phyloP scores from a whole-genome alignment of 1,140 invertebrate species.

The Dendroctonus valens region DNA sequence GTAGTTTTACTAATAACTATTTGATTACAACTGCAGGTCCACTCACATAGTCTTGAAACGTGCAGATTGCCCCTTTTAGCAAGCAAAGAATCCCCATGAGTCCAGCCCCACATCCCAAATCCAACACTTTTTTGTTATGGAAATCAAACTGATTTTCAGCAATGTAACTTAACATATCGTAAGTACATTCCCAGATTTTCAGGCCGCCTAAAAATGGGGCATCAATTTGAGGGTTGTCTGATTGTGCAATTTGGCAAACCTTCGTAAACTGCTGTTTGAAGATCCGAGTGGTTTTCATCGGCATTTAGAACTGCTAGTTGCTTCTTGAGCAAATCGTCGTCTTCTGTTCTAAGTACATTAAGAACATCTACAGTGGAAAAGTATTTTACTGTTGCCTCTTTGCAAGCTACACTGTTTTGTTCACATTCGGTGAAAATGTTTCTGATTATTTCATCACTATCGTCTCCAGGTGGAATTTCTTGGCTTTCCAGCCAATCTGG shows the following conservation, averaged over 20 bases:
- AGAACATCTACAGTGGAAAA: constrained; percentile 31
- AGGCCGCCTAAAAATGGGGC: constrained; percentile 65
- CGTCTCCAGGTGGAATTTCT: too few species aligned
- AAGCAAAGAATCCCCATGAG: constrained; percentile 74
- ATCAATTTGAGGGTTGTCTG: not conserved
- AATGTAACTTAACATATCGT: constrained; percentile 70
- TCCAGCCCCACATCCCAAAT: constrained; percentile 86
- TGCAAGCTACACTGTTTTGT: too few species aligned
- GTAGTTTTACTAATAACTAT: not conserved
- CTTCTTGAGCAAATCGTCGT: constrained; percentile 4
- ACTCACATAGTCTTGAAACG: constrained; percentile 92
- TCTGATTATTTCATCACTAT: too few species aligned
- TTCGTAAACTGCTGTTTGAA: constrained; percentile 71
- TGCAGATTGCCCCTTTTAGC: constrained; percentile 59
- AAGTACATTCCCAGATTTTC: constrained; percentile 88
- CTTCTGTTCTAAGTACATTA: constrained; percentile 21
- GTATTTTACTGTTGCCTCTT: constrained; percentile 14
- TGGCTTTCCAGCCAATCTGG: too few species aligned
- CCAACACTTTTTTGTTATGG: constrained; percentile 61
- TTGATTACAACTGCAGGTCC: constrained; percentile 1
- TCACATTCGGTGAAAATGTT: too few species aligned
- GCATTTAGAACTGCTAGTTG: constrained; percentile 56
- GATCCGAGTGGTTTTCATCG: constrained; percentile 68
- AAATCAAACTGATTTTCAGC: constrained; percentile 52
- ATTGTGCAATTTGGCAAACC: constrained; percentile 50